A percentile compares a stretch with the other conserved stretches of the same genome.
Evolutionary conservation across 2,797 vertebrate species (phyloP).

Genomic region (Thaleichthys pacificus): DNA sequence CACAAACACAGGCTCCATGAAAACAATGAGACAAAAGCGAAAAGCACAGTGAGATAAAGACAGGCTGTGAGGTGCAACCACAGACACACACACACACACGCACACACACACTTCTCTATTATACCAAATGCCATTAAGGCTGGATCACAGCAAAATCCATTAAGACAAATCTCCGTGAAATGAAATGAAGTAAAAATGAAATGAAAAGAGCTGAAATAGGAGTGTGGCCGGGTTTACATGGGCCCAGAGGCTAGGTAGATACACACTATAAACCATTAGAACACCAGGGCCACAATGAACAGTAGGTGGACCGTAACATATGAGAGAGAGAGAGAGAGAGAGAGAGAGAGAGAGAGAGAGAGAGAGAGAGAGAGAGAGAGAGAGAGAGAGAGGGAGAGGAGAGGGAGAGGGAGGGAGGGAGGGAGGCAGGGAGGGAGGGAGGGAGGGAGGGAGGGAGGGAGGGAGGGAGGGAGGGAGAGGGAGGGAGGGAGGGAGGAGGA

Average conservation of each 20-base stretch:
- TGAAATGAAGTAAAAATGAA: constrained; percentile 70
- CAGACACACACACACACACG: constrained; percentile 10
- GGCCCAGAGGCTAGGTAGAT: constrained; percentile 51
- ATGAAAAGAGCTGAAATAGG: constrained; percentile 43
- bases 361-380: constrained; percentile 14
- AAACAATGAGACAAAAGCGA: background rate
- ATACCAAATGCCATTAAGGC: constrained; percentile 60
- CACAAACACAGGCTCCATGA: background rate
- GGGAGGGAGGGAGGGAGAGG: constrained; percentile 15
- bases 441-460: background rate
- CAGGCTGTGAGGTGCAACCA: background rate
- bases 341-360: constrained; percentile 11
- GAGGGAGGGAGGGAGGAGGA: background rate
- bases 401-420: constrained; percentile 10
- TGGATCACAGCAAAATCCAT: constrained; percentile 68
- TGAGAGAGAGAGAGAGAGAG: constrained; percentile 3
- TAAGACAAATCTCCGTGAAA: constrained; percentile 72
- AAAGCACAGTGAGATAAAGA: background rate
- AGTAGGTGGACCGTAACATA: constrained; percentile 44
- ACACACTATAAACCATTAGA: constrained; percentile 56
- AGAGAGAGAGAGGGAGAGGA: constrained; percentile 7
- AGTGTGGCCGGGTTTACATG: constrained; percentile 38
- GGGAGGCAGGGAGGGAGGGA: constrained; percentile 13
- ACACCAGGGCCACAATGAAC: constrained; percentile 44
- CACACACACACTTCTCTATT: constrained; percentile 43